Base-by-base conservation (phyloP, 2,797 vertebrate species). In the Neosilurus hyrtlii region DNA sequence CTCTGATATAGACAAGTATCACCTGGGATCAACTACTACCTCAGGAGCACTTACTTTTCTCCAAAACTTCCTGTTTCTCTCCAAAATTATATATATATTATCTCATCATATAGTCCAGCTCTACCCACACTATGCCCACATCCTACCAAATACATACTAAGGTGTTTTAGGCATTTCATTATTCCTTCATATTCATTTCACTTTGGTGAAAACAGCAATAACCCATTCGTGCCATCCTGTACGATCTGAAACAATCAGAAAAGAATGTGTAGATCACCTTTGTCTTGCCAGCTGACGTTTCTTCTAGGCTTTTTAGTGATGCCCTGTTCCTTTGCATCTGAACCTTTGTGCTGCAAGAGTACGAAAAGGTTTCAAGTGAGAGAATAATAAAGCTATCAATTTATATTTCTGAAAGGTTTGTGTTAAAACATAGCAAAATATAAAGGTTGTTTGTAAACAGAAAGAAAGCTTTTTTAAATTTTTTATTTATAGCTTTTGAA, bases 241-340 rank as follows among this genome's bases (percentile, higher is more conserved):
- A 56, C 8, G 24, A 35, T 52, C 2, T 63, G 24, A 62, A 63
- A 63, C 49, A 63, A n/a, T n/a, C n/a, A n/a, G n/a, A 15, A 30
- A 65, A 43, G 3, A 59, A 30, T 18, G 16, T 18, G 20, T 26
- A 35, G 16, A 87, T 90, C 90, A 96, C 96, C 96, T 90, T 95
- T 94, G 86, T 96, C 95, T 81, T 96, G 96, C 95, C 96, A 96
- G 92, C 94, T 96, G 87, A 96, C 91, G 0, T 94, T 95, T 87
- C 93, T 94, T 86, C 93, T 91, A 0, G 94, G 93, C 93, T 96
- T 97, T 88, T 96, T 95, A 0, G 93, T 92, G 79, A 89, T 72
- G 1, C 95, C 91, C 52, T 93, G 92, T 0, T 94, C 95, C 80
- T 94, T 94, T 66, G 90, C 63, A 82, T 96, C 94, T 2, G 92